These are phyloP conservation scores for Arrhopalites spinosus DNA, from an alignment of 2,888 invertebrate species.

Conservation along the genomic window DNA sequence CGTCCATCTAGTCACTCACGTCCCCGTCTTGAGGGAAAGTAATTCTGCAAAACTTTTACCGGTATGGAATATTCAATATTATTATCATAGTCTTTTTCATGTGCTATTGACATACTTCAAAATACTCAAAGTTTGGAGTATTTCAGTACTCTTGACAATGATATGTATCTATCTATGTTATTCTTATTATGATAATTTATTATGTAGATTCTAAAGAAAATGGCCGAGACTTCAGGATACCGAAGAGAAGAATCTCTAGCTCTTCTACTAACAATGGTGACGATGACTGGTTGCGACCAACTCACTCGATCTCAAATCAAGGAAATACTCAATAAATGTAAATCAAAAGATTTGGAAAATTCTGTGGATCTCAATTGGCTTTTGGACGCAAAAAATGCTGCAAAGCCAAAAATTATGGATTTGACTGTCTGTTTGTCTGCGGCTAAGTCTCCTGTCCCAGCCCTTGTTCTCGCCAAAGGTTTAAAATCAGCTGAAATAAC, in stretches of 20 bases:
- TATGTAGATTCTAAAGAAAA: constrained; percentile 45
- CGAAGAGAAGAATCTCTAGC: constrained; percentile 46
- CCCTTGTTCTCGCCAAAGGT: constrained; percentile 30
- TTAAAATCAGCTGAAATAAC: constrained; percentile 34
- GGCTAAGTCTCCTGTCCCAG: constrained; percentile 43
- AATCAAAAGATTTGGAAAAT: constrained; percentile 17
- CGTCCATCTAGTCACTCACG: constrained; percentile 46
- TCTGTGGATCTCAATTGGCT: constrained; percentile 31
- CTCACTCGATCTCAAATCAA: constrained; percentile 45
- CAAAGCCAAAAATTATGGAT: constrained; percentile 45
- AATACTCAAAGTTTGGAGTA: too few species aligned
- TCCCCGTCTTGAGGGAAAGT: constrained; percentile 51
- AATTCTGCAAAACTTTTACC: constrained; percentile 47
- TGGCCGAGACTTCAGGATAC: constrained; percentile 38
- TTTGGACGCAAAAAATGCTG: constrained; percentile 14
- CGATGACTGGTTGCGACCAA: constrained; percentile 47
- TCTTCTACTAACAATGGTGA: constrained; percentile 50
- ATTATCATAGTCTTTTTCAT: too few species aligned
- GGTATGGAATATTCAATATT: constrained; percentile 33
- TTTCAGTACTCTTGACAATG: background rate
- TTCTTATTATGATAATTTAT: background rate
- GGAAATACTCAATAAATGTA: constrained; percentile 42
- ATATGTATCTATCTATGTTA: background rate
- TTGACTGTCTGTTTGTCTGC: constrained; percentile 50
- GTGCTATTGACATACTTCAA: too few species aligned